A percentile compares a stretch with the other conserved stretches of the same genome.
Conservation (phyloP, 2,797 vertebrate species). For the Arnoldichthys spilopterus region DNA sequence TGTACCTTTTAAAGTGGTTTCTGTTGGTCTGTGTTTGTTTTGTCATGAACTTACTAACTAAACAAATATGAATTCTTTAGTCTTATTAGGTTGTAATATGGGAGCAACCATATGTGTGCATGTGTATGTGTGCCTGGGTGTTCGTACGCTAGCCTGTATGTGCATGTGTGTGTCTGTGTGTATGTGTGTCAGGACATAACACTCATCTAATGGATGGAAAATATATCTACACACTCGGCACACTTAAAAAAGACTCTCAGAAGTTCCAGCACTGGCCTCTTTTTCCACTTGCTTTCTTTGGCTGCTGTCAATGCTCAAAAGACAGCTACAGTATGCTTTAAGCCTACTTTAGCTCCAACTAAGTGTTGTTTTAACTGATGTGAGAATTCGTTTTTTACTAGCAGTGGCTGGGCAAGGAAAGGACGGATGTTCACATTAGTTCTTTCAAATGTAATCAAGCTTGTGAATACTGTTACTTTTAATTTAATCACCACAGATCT, state of each 20-base stretch:
- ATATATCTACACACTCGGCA: constrained; percentile 69
- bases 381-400: constrained; percentile 31
- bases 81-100: not conserved
- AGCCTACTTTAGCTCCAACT: constrained; percentile 45
- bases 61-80: not conserved
- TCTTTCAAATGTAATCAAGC: constrained; percentile 29
- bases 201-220: constrained; percentile 74
- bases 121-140: constrained; percentile 11
- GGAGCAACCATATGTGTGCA: not conserved
- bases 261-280: constrained; percentile 56
- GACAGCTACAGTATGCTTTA: constrained; percentile 50
- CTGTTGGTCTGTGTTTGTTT: not conserved
- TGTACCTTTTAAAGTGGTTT: not conserved
- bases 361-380: constrained; percentile 54
- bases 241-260: constrained; percentile 46
- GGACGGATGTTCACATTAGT: constrained; percentile 44
- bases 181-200: constrained; percentile 50
- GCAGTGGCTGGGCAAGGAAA: not conserved
- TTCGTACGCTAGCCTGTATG: constrained; percentile 9
- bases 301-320: constrained; percentile 52
- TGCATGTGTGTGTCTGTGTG: constrained; percentile 45
- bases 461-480: constrained; percentile 21
- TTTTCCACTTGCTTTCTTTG: constrained; percentile 66
- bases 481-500: constrained; percentile 19
- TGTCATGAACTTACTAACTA: not conserved